Evolutionary conservation across 2,113 vertebrate species (phyloP), one percentile per base, ranked within the genome.

Genomic region (Apteryx owenii): DNA sequence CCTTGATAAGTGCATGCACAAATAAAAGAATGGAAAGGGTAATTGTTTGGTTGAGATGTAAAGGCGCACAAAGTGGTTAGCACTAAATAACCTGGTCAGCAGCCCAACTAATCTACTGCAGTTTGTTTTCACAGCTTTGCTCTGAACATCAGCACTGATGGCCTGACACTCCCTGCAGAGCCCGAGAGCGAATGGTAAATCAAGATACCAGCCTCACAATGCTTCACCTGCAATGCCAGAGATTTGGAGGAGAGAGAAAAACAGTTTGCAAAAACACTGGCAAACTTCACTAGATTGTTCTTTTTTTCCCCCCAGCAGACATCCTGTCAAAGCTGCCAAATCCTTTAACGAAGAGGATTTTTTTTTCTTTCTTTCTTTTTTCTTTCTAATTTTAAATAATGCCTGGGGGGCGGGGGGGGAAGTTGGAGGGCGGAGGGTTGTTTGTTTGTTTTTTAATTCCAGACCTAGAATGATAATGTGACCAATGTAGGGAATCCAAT

Each of bases 61-160:
- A 89, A 96, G 93, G 86, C 96, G 70, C 94, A 96, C 76, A 20
- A 84, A 97, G 88, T 95, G 71, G 96, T 72, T 79, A 90, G 65
- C 97, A 88, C 92, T 91, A 93, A 84, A 89, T 97, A 95, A 96
- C 97, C 96, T 90, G 94, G 97, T 90, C 97, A 98, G 98, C 96
- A 81, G 95, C 94, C 95, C 96, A 84, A 56, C 97, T 98, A 98
- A 98, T 98, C 98, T 96, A 71, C 90, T 88, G 84, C 0, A 4
- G 95, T 98, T 98, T 99, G 98, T 99, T 99, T 99, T 98, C 98
- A 98, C 98, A 98, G 98, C 98, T 98, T 98, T 97, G 91, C 97
- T 96, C 61, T 90, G 97, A 97, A 96, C 97, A 81, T 94, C 96
- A 81, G 77, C 69, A 81, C 81, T 95, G 97, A 97, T 93, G 97